Percentiles rank a stretch among this genome's conserved stretches.
Evolutionary conservation across 2,113 vertebrate genomes (phyloP).

Genomic region (Nycticryphes semicollaris): DNA sequence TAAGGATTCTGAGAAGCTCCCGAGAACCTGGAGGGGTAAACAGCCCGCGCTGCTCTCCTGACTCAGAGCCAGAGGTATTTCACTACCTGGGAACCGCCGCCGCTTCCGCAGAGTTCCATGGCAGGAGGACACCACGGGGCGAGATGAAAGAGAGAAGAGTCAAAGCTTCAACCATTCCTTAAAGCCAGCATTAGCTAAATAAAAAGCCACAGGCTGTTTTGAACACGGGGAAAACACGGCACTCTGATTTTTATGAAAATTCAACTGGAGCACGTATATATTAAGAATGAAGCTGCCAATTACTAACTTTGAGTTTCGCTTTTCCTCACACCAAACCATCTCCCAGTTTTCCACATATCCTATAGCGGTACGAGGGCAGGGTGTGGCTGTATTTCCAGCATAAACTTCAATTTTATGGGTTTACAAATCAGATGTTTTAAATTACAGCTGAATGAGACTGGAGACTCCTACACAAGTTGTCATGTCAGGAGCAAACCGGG

Average conservation of each 20-base stretch:
- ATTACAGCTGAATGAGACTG: slow-evolving; percentile 64
- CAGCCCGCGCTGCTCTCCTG: neutral
- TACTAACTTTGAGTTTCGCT: neutral
- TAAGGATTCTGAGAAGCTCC: neutral
- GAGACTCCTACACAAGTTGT: slow-evolving; percentile 61
- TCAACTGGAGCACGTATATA: neutral
- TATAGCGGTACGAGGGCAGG: slow-evolving; percentile 21
- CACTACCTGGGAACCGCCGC: neutral
- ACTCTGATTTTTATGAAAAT: neutral
- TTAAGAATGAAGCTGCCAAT: neutral
- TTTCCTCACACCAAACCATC: neutral
- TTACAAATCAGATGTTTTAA: slow-evolving; percentile 67
- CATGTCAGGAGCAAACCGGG: slow-evolving; percentile 35
- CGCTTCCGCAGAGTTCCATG: neutral
- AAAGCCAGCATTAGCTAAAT: neutral
- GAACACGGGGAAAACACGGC: neutral
- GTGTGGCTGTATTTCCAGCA: slow-evolving; percentile 33
- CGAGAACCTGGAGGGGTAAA: slow-evolving; percentile 1
- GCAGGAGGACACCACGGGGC: neutral
- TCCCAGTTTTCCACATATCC: neutral
- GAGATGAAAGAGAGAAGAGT: neutral
- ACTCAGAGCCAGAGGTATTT: neutral
- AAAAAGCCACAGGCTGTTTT: neutral
- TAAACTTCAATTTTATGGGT: slow-evolving; percentile 59
- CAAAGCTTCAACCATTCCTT: neutral